phyloP scores from a whole-genome alignment of 2,888 invertebrate species.

The Elegia similella region DNA sequence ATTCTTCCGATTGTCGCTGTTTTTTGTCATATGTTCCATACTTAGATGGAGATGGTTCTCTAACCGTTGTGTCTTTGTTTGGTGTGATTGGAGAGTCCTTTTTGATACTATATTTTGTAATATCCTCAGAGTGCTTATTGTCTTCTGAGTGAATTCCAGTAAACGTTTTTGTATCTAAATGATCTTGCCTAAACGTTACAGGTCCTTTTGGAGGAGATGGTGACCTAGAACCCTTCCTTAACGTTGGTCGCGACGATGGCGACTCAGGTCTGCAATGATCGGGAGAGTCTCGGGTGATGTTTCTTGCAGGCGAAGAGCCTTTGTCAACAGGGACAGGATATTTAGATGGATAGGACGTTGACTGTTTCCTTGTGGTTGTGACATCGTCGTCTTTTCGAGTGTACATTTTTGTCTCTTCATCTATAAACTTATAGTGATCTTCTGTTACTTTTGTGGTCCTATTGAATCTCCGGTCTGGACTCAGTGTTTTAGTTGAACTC shows the following conservation, averaged over 20 bases:
- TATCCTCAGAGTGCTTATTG: conserved; percentile 26
- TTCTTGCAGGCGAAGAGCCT: conserved; percentile 37
- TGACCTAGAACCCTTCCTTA: conserved; percentile 38
- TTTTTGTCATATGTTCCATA: conserved; percentile 44
- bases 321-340: conserved; percentile 26
- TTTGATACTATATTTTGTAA: conserved; percentile 23
- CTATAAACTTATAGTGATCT: conserved; percentile 64
- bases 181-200: conserved; percentile 37
- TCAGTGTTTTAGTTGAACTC: conserved; percentile 33
- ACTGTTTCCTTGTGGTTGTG: conserved; percentile 17
- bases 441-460: conserved; percentile 43
- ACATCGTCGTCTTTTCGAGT: conserved; percentile 38
- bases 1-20: conserved; percentile 26
- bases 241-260: conserved; percentile 21
- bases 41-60: conserved; percentile 31
- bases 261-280: conserved; percentile 25
- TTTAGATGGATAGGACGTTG: conserved; percentile 16
- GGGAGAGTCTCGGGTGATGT: conserved; percentile 29
- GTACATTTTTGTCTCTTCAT: conserved; percentile 69
- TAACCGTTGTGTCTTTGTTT: conserved; percentile 20
- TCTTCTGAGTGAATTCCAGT: conserved; percentile 28
- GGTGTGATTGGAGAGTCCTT: conserved; percentile 15
- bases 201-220: conserved; percentile 50
- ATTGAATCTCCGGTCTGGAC: conserved; percentile 39
- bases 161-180: conserved; percentile 9